These are phyloP conservation scores for Cheirogaleus medius DNA, from an alignment of 2,113 vertebrate genomes.

Conservation along the genomic window DNA sequence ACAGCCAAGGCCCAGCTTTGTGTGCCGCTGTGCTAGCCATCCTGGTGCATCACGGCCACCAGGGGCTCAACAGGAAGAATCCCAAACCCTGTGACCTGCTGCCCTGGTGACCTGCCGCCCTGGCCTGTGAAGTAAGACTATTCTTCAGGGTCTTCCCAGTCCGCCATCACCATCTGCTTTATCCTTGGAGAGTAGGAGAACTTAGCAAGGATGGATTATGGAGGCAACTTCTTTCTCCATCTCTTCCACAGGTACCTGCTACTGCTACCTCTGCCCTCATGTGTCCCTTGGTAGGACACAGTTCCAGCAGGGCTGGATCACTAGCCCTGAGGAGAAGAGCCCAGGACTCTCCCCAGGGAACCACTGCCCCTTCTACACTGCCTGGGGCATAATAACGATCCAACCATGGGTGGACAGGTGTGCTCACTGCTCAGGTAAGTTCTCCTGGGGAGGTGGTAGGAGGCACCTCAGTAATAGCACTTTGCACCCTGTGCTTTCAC, in stretches of 20 bases:
- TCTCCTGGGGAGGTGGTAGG: neutral
- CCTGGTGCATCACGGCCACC: neutral
- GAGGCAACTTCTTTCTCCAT: neutral
- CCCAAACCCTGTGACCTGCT: neutral
- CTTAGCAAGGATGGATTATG: neutral
- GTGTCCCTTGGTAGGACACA: neutral
- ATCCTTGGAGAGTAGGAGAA: neutral
- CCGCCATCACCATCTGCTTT: neutral
- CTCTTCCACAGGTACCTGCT: neutral
- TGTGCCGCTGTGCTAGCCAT: neutral
- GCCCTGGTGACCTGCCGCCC: neutral
- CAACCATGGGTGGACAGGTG: neutral
- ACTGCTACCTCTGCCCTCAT: neutral
- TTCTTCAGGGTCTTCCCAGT: neutral
- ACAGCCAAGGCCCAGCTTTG: neutral
- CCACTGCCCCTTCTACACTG: too few relatives aligned
- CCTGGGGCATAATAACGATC: accelerated
- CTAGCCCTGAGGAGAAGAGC: neutral
- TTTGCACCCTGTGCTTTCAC: neutral
- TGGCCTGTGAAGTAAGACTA: neutral
- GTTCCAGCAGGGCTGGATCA: neutral
- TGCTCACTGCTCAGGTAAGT: neutral
- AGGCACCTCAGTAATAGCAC: accelerated
- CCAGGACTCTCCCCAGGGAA: neutral
- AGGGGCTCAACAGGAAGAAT: neutral